Percentiles rank a stretch among this genome's conserved stretches.
Conservation (phyloP, 2,113 vertebrate genomes). For the Tauraco erythrolophus region DNA sequence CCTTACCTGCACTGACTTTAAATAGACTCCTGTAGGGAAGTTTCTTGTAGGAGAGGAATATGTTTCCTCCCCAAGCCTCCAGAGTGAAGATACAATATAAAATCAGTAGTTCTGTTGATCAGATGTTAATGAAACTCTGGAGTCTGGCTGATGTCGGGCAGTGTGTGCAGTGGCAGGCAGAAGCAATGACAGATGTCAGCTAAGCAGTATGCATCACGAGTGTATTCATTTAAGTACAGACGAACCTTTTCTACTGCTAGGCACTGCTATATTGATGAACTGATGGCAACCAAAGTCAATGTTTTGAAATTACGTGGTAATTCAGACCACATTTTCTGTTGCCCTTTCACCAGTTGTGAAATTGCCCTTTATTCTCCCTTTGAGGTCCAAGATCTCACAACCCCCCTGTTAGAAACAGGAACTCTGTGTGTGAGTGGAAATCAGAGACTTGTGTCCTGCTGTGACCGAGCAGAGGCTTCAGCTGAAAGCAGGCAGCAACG, state of each 20-base stretch:
- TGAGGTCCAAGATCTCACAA: slow-evolving; percentile 8
- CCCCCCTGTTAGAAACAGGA: not conserved
- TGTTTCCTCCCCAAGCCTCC: not conserved
- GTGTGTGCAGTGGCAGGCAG: not conserved
- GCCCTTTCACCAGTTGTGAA: not conserved
- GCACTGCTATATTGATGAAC: not conserved
- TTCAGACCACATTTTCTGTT: slow-evolving; percentile 40
- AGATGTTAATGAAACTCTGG: not conserved
- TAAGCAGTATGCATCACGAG: not conserved
- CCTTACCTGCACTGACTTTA: not conserved
- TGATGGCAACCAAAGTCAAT: not conserved
- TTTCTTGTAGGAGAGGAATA: not conserved
- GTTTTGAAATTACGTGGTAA: not conserved
- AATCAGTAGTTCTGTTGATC: not conserved
- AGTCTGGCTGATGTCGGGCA: not conserved
- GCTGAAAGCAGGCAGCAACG: not conserved
- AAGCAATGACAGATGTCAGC: not conserved
- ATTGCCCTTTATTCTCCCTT: not conserved
- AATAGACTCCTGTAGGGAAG: not conserved
- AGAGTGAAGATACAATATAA: not conserved
- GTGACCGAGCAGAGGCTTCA: not conserved
- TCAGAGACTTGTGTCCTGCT: not conserved
- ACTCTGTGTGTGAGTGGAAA: not conserved
- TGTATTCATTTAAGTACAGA: not conserved
- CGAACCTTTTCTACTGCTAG: not conserved